Evolutionary conservation across 2,113 vertebrate genomes (phyloP).

Genomic region (Cebus imitator): DNA sequence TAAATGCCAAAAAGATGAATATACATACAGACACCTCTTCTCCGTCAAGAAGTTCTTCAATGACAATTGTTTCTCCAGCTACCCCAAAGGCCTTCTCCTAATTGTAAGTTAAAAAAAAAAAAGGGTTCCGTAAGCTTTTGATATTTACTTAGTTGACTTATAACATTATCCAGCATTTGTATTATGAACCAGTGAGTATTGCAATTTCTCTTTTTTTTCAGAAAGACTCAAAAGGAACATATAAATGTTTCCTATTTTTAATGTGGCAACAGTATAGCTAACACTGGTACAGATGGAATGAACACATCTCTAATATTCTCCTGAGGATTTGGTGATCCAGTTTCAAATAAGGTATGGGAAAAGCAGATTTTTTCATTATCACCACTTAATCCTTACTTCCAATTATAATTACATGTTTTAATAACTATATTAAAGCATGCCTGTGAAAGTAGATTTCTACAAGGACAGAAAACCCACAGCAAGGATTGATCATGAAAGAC

Average conservation of each 20-base stretch:
- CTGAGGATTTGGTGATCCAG: not conserved
- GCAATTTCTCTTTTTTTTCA: not conserved
- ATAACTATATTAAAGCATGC: not conserved
- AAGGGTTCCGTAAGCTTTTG: not conserved
- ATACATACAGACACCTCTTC: slow-evolving; percentile 97
- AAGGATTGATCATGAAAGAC: not conserved
- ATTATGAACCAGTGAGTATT: not conserved
- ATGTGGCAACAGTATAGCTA: not conserved
- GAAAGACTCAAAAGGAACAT: not conserved
- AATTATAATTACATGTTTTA: not conserved
- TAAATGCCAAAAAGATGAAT: not conserved
- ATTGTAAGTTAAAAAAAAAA: slow-evolving; percentile 7
- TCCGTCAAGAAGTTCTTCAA: slow-evolving; percentile 96
- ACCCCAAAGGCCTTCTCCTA: slow-evolving; percentile 93
- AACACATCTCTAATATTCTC: not conserved
- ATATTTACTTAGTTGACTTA: not conserved
- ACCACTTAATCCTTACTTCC: not conserved
- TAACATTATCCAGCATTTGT: not conserved
- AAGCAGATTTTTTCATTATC: not conserved
- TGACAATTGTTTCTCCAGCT: slow-evolving; percentile 94
- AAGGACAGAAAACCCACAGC: not conserved
- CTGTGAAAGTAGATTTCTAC: not conserved
- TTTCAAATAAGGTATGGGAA: not conserved
- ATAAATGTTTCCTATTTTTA: not conserved
- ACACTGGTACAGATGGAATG: not conserved